A percentile compares a stretch with the other conserved stretches of the same genome.
These are phyloP conservation scores for Nixonia krombeini DNA, from an alignment of 1,140 invertebrate species.

Conservation along the genomic window DNA sequence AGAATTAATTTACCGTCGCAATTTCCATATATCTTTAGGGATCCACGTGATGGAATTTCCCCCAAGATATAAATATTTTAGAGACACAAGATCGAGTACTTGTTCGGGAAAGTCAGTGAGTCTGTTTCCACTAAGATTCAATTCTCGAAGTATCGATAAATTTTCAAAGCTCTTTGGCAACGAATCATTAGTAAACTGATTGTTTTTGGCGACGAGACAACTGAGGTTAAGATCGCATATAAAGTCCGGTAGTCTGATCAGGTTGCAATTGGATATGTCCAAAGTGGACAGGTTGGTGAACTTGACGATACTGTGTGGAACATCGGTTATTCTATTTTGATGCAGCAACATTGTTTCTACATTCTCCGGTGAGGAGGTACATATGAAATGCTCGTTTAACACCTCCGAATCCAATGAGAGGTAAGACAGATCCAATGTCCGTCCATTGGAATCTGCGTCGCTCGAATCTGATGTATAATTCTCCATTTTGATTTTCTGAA, in stretches of 20 bases:
- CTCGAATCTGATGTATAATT: constrained; percentile 86
- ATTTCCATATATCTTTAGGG: constrained; percentile 84
- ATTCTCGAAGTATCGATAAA: constrained; percentile 77
- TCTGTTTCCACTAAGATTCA: constrained; percentile 94
- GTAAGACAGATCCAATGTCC: constrained; percentile 81
- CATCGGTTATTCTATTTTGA: constrained; percentile 77
- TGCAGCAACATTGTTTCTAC: constrained; percentile 81
- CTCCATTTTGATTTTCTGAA: constrained; percentile 73
- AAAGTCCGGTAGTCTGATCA: constrained; percentile 82
- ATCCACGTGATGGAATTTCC: constrained; percentile 88
- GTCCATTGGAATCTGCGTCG: constrained; percentile 78
- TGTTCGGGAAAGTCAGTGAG: constrained; percentile 89
- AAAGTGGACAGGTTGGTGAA: constrained; percentile 82
- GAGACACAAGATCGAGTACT: constrained; percentile 81
- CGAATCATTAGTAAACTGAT: constrained; percentile 83
- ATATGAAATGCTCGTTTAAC: constrained; percentile 74
- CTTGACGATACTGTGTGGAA: constrained; percentile 72
- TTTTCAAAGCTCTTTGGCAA: constrained; percentile 88
- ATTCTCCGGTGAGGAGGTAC: constrained; percentile 74
- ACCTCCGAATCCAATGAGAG: constrained; percentile 75
- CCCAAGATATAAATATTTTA: constrained; percentile 91
- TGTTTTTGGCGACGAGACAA: constrained; percentile 89
- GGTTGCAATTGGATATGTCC: constrained; percentile 90
- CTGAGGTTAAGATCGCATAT: constrained; percentile 81
- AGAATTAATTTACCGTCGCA: constrained; percentile 80